Evolutionary conservation across 2,113 vertebrate species (phyloP).

Genomic region (Regulus satrapa): DNA sequence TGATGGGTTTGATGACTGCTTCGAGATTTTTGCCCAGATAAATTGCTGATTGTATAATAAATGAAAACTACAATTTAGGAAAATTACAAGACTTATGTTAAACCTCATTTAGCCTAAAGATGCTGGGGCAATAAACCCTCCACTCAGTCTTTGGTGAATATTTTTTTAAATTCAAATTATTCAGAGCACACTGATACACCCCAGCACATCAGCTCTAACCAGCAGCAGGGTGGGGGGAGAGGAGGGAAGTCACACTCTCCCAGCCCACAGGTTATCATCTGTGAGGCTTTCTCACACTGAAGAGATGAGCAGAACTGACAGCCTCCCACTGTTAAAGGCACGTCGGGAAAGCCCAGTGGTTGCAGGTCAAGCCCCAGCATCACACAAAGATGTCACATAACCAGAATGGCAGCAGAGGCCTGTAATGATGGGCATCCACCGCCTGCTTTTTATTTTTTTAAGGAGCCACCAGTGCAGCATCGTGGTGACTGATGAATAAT

Average conservation of each 20-base stretch:
- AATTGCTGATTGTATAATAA: rapidly evolving
- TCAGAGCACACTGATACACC: neutral
- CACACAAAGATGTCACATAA: neutral
- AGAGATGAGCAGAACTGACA: neutral
- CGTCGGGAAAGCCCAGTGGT: neutral
- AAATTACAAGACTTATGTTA: rapidly evolving
- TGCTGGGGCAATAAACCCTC: neutral
- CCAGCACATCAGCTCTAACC: neutral
- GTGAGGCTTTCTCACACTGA: neutral
- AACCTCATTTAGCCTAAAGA: neutral
- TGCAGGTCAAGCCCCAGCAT: neutral
- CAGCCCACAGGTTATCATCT: neutral
- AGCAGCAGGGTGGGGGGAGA: rapidly evolving
- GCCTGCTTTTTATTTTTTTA: too few species aligned
- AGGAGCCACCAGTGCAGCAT: neutral
- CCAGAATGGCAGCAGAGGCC: neutral
- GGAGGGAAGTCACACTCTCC: neutral
- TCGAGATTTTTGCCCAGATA: neutral
- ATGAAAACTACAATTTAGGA: neutral
- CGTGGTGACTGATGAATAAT: neutral
- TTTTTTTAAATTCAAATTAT: neutral
- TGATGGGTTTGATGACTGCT: neutral
- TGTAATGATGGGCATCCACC: neutral
- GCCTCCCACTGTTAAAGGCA: neutral
- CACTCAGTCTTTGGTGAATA: neutral